phyloP scores from a whole-genome alignment of 2,888 invertebrate species.

The Synergus itoensis region DNA sequence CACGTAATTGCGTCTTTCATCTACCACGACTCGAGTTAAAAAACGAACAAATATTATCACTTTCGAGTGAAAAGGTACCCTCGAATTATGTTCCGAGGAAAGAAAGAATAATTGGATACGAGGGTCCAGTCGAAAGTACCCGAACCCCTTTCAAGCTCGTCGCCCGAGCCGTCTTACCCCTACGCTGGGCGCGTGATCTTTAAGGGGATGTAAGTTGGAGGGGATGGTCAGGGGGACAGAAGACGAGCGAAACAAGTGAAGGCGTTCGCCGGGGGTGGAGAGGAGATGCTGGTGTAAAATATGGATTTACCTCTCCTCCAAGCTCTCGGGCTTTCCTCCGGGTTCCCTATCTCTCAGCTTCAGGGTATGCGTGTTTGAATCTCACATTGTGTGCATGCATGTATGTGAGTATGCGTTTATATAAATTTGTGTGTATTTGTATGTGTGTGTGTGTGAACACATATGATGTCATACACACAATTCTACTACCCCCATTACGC shows the following conservation, averaged over 20 bases:
- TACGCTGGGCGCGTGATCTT: conserved; percentile 61
- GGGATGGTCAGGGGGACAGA: conserved; percentile 56
- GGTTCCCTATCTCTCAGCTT: conserved; percentile 61
- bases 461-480: conserved; percentile 59
- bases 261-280: conserved; percentile 59
- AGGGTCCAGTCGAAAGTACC: conserved; percentile 27
- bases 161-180: not conserved
- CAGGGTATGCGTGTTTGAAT: conserved; percentile 46
- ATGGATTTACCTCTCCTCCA: conserved; percentile 77
- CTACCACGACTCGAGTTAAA: conserved; percentile 9
- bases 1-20: conserved; percentile 35
- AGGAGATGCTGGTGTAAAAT: conserved; percentile 74
- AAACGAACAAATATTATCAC: conserved; percentile 33
- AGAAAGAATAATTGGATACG: conserved; percentile 29
- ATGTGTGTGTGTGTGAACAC: conserved; percentile 49
- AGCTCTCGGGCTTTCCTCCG: conserved; percentile 70
- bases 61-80: conserved; percentile 11
- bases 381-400: conserved; percentile 51
- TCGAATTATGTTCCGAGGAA: conserved; percentile 28
- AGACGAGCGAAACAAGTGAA: conserved; percentile 69
- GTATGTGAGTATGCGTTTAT: conserved; percentile 52
- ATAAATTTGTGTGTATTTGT: conserved; percentile 7
- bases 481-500: conserved; percentile 69
- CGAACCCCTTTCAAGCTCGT: conserved; percentile 27
- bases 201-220: conserved; percentile 54